Evolutionary conservation across 2,797 vertebrate species (phyloP).

Genomic region (Allobates femoralis): DNA sequence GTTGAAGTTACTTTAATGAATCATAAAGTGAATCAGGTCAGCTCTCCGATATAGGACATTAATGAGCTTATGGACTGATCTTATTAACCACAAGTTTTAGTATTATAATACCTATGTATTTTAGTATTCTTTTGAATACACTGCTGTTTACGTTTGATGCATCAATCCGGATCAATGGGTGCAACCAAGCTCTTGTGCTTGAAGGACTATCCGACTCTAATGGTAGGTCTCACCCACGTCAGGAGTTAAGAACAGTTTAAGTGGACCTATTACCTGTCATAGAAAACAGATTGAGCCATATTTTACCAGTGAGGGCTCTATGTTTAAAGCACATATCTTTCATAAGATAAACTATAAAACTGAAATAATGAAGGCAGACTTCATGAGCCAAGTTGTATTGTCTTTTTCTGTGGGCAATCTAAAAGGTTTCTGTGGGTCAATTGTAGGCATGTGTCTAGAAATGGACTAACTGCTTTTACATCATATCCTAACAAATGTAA

Average conservation of each 20-base stretch:
- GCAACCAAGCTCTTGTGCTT: background rate
- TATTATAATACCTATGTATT: background rate
- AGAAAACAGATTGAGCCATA: background rate
- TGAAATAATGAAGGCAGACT: too few relatives aligned
- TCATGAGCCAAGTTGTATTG: too few relatives aligned
- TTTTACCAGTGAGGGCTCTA: background rate
- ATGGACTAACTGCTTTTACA: too few relatives aligned
- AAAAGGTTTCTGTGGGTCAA: too few relatives aligned
- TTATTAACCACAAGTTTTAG: too few relatives aligned
- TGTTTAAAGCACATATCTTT: too few relatives aligned
- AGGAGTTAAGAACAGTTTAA: background rate
- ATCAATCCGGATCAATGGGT: background rate
- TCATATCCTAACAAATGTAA: too few relatives aligned
- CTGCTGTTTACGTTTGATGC: background rate
- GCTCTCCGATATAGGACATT: background rate
- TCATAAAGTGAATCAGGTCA: background rate
- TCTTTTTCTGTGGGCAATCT: too few relatives aligned
- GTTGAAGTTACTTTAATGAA: background rate
- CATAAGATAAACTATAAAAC: too few relatives aligned
- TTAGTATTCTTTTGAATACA: background rate
- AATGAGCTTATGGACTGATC: background rate
- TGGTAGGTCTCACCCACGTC: background rate
- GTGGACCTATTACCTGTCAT: background rate
- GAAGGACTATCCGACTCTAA: background rate
- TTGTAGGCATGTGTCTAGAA: too few relatives aligned